Percentiles rank a stretch among this genome's conserved stretches.
Evolutionary conservation across 2,113 vertebrate species (phyloP).

Genomic region (Clinocottus analis): DNA sequence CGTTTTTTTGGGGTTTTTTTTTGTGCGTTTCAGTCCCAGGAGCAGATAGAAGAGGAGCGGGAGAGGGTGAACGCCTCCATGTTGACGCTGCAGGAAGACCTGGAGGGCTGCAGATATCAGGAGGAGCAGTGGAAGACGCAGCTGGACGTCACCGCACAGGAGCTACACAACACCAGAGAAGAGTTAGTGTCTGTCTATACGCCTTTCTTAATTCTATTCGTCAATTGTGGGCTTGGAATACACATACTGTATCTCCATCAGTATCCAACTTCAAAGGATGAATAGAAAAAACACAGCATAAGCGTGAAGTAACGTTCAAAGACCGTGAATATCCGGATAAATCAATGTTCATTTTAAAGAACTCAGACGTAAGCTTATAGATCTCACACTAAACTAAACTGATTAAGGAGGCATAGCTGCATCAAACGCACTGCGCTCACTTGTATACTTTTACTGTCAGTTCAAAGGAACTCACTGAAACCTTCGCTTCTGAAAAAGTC

Average conservation of each 20-base stretch:
- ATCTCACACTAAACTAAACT: background rate
- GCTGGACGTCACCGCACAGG: conserved; percentile 86
- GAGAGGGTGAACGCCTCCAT: conserved; percentile 88
- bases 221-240: background rate
- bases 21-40: conserved; percentile 83
- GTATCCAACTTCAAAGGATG: background rate
- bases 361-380: background rate
- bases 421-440: conserved; percentile 7
- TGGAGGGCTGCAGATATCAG: conserved; percentile 87
- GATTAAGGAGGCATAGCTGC: background rate
- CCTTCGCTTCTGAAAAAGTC: background rate
- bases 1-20: background rate
- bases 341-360: background rate
- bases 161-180: conserved; percentile 84
- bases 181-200: conserved; percentile 82
- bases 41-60: conserved; percentile 87
- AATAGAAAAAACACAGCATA: background rate
- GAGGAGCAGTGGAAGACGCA: conserved; percentile 86
- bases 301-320: background rate
- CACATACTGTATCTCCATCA: background rate
- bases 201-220: background rate
- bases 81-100: conserved; percentile 87
- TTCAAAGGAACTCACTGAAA: conserved; percentile 20
- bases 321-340: background rate
- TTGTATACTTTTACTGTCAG: background rate